Evolutionary conservation across 2,797 vertebrate genomes (phyloP), one percentile per base, ranked within the genome.

Genomic region (Hafferia zeledoni): DNA sequence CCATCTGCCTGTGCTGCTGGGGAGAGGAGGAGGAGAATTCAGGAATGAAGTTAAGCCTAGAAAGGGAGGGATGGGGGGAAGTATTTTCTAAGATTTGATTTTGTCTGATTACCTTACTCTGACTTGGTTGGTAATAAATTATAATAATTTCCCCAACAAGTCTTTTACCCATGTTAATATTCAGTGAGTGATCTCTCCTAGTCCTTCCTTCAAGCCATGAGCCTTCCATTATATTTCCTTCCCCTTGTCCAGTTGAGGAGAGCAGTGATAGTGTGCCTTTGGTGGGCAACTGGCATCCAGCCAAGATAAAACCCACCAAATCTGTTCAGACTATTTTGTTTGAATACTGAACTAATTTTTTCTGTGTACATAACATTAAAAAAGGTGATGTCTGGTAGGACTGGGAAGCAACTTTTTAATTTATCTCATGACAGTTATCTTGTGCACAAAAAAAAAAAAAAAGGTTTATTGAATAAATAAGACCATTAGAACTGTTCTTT

Each of bases 241-340:
- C 39, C 63, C 28, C n/a, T 70, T 77, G 30, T 39, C 8, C 49
- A 77, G 44, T 10, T 46, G 35, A 63, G 13, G 11, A 43, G 20
- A 2, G 16, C 27, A 43, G 23, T 37, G 35, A 43, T 23, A 76
- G 28, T 37, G 7, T 5, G 56, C 28, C n/a, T 64, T 39, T 11
- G 11, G 28, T 17, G 44, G 50, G n/a, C 17, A 71, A 6, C 0
- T 31, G 0, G 6, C 11, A 70, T 27, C 24, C 17, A 46, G 24
- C 11, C 0, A 0, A 19, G 39, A 13, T 46, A 22, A 52, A 83
- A 39, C 5, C 8, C 11, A 70, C 24, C 24, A 46, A 12, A 46
- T 2, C 33, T 78, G 11, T 28, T 41, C 52, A 33, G 44, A 63
- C 55, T 47, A 30, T 10, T 75, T 71, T 80, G 14, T 14, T 39